Conservation (phyloP, 1,140 invertebrate species). For the Diachasma alloeum region DNA sequence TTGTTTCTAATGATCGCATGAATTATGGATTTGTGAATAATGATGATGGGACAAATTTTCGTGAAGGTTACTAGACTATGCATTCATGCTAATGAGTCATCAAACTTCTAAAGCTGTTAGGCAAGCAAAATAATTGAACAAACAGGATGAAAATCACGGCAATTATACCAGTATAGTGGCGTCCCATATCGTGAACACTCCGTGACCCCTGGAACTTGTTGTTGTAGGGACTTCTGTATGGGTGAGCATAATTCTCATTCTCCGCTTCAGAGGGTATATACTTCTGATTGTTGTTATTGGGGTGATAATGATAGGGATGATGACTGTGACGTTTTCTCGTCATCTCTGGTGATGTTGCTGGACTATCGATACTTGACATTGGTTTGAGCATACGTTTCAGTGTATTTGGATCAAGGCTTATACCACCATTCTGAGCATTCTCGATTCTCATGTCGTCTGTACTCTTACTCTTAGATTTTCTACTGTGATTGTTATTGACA, state of each 20-base stretch:
- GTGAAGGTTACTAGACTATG: not conserved
- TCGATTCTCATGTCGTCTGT: slow-evolving; percentile 83
- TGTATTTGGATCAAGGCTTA: slow-evolving; percentile 81
- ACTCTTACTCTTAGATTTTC: slow-evolving; percentile 83
- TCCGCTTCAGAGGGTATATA: slow-evolving; percentile 62
- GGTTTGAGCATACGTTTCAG: slow-evolving; percentile 94
- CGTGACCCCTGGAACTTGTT: slow-evolving; percentile 67
- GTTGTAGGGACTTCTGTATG: slow-evolving; percentile 60
- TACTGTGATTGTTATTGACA: slow-evolving; percentile 75
- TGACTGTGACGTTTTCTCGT: slow-evolving; percentile 73
- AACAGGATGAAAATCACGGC: not conserved
- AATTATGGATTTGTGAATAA: not conserved
- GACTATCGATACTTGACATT: slow-evolving; percentile 85
- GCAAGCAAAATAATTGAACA: not conserved
- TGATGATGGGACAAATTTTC: not conserved
- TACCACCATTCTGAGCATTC: slow-evolving; percentile 68
- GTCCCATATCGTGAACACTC: slow-evolving; percentile 60
- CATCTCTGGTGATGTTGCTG: slow-evolving; percentile 89
- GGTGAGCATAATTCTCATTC: slow-evolving; percentile 59
- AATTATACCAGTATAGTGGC: slow-evolving; percentile 54
- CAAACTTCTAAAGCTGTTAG: not conserved
- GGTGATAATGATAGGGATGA: slow-evolving; percentile 68
- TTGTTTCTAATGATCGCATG: not conserved
- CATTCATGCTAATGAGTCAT: not conserved
- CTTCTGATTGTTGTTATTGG: slow-evolving; percentile 63